These are phyloP conservation scores for Agrochola litura DNA, from an alignment of 2,888 invertebrate genomes.

Conservation along the genomic window DNA sequence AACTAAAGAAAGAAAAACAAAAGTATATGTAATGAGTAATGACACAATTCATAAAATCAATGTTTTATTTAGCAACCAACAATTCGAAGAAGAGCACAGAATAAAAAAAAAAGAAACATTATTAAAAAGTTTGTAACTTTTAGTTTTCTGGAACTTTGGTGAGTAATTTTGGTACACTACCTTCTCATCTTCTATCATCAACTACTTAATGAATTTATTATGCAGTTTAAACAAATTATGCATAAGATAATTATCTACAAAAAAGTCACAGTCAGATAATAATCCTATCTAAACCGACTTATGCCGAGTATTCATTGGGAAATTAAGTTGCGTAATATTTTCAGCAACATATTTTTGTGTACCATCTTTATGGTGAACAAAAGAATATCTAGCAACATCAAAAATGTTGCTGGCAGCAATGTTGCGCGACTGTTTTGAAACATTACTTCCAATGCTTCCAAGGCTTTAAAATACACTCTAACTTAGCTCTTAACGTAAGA, in stretches of 20 bases:
- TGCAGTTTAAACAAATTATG: neutral
- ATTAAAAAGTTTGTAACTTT: neutral
- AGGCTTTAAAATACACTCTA: neutral
- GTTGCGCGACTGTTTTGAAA: neutral
- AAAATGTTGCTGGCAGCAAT: neutral
- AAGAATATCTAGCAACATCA: neutral
- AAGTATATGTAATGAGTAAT: too few relatives aligned
- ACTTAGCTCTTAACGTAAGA: conserved; percentile 33
- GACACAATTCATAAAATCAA: neutral
- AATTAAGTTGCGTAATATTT: neutral
- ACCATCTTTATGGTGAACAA: neutral
- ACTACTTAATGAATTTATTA: neutral
- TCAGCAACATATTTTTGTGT: neutral
- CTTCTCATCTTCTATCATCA: neutral
- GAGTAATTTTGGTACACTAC: neutral
- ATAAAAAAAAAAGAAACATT: neutral
- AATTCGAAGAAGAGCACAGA: neutral
- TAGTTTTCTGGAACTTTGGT: neutral
- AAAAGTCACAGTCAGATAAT: neutral
- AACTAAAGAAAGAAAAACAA: neutral
- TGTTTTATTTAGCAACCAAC: neutral
- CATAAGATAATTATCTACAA: too few relatives aligned
- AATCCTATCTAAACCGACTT: neutral
- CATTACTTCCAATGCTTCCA: conserved; percentile 8
- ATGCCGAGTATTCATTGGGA: neutral